Evolutionary conservation across 2,113 vertebrate genomes (phyloP).

Genomic region (Prionailurus bengalensis): DNA sequence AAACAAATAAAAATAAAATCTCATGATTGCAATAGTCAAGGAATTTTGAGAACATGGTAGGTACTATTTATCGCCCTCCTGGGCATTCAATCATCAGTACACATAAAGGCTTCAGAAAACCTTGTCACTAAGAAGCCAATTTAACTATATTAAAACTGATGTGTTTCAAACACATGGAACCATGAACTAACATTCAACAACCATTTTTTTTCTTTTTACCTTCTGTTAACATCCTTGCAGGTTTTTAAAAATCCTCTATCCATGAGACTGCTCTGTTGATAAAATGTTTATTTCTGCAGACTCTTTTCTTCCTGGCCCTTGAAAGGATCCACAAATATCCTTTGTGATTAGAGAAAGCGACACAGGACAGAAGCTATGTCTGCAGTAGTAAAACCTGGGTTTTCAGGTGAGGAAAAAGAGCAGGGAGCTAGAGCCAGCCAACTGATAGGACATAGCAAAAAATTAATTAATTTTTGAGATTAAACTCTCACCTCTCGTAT

Average conservation of each 20-base stretch:
- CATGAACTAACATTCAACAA: neutral
- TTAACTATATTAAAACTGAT: slow-evolving; percentile 23
- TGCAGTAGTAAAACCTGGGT: neutral
- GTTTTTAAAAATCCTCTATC: neutral
- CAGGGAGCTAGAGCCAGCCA: neutral
- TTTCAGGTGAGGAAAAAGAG: neutral
- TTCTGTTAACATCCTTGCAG: neutral
- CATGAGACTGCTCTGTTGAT: neutral
- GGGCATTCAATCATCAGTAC: neutral
- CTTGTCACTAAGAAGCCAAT: slow-evolving; percentile 10
- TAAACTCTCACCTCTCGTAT: neutral
- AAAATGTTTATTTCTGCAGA: neutral
- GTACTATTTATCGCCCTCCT: neutral
- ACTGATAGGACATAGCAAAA: neutral
- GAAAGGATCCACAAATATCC: neutral
- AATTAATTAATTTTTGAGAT: neutral
- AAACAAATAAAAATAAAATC: neutral
- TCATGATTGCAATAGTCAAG: neutral
- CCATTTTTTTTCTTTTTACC: neutral
- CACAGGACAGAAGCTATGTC: too few species aligned
- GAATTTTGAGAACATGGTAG: neutral
- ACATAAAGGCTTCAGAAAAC: slow-evolving; percentile 11
- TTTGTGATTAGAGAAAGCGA: neutral
- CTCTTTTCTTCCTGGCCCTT: neutral
- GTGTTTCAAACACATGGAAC: neutral